Evolutionary conservation across 2,888 invertebrate species (phyloP).

Genomic region (Drymonia ruficornis): DNA sequence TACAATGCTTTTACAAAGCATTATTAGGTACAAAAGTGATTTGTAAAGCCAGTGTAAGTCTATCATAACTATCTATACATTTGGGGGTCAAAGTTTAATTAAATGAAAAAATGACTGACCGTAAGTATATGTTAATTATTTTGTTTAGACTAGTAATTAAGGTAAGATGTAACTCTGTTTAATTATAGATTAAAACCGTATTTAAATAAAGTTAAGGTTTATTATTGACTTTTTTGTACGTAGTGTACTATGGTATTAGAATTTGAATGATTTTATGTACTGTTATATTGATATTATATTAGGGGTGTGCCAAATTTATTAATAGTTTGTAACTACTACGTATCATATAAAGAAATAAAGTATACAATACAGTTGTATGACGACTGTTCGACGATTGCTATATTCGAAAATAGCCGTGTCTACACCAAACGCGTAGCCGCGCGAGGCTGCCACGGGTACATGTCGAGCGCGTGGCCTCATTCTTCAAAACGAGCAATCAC

Average conservation of each 20-base stretch:
- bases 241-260: constrained; percentile 36
- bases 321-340: constrained; percentile 34
- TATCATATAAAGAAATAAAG: constrained; percentile 28
- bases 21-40: no score
- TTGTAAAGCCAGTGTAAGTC: no score
- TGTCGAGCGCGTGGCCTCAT: no score
- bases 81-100: constrained; percentile 40
- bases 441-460: no score
- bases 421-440: no score
- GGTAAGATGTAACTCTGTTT: constrained; percentile 26
- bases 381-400: constrained; percentile 29
- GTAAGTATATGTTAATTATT: constrained; percentile 66
- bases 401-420: constrained; percentile 7
- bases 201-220: constrained; percentile 26
- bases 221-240: constrained; percentile 42
- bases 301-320: constrained; percentile 43
- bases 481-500: no score
- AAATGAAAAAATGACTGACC: constrained; percentile 70
- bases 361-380: constrained; percentile 34
- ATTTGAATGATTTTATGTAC: constrained; percentile 37
- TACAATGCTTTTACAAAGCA: no score
- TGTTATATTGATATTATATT: constrained; percentile 32
- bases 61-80: no score
- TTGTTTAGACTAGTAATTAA: constrained; percentile 45
- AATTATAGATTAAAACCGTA: constrained; percentile 14